These are phyloP conservation scores for Neostethus bicornis DNA, from an alignment of 2,797 vertebrate genomes.

Conservation along the genomic window DNA sequence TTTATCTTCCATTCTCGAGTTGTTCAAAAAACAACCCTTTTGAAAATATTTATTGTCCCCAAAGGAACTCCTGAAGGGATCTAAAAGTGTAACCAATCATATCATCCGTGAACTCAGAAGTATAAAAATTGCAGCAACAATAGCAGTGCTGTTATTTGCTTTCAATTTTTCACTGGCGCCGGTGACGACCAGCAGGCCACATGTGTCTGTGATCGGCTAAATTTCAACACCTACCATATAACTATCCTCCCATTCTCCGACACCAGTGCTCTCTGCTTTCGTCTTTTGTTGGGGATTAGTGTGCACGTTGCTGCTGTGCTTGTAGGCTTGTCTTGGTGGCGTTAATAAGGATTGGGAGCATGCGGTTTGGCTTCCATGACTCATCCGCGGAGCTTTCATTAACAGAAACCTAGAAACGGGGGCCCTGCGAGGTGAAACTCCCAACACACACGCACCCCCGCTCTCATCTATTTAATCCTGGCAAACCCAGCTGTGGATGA, in stretches of 20 bases:
- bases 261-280: constrained; percentile 1
- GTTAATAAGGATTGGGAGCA: constrained; percentile 61
- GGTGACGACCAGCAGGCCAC: too few relatives aligned
- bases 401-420: constrained; percentile 51
- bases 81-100: too few relatives aligned
- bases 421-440: constrained; percentile 36
- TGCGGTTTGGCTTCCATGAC: constrained; percentile 38
- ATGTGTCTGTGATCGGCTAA: too few relatives aligned
- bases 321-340: constrained; percentile 57
- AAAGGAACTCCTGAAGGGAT: too few relatives aligned
- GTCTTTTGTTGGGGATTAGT: constrained; percentile 46
- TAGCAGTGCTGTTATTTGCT: too few relatives aligned
- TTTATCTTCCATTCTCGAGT: too few relatives aligned
- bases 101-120: too few relatives aligned
- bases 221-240: neutral
- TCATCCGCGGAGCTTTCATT: constrained; percentile 58
- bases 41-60: too few relatives aligned
- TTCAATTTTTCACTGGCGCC: too few relatives aligned
- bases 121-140: too few relatives aligned
- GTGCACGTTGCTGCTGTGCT: constrained; percentile 11
- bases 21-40: too few relatives aligned
- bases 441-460: constrained; percentile 3
- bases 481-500: constrained; percentile 29
- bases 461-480: constrained; percentile 18
- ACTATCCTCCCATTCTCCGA: neutral